These are phyloP conservation scores for Drosophila antonietae DNA, from an alignment of 2,888 invertebrate species.

Conservation along the genomic window DNA sequence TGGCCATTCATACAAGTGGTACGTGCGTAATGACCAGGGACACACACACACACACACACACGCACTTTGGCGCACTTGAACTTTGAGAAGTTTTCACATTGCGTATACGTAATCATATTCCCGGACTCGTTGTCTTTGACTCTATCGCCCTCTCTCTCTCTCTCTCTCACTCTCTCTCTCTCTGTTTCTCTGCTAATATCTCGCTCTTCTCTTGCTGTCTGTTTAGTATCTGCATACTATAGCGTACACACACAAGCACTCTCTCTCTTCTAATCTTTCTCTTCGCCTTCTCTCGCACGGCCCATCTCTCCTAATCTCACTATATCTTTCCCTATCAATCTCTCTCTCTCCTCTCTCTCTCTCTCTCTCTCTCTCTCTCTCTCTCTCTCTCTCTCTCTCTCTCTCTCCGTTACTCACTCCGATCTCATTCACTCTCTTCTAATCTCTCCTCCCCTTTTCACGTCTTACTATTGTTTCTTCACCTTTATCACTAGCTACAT, in stretches of 20 bases:
- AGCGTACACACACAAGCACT: not conserved
- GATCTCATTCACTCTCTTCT: not conserved
- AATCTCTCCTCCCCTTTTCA: no score
- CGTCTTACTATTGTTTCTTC: not conserved
- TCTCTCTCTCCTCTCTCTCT: no score
- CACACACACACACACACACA: conserved; percentile 29
- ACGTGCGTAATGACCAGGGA: conserved; percentile 77
- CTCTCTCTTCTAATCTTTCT: not conserved
- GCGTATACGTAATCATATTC: conserved; percentile 75
- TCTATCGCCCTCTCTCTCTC: not conserved
- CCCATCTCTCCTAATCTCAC: no score
- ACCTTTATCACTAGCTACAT: no score
- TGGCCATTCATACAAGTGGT: conserved; percentile 74
- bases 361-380: not conserved
- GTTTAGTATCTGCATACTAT: conserved; percentile 26
- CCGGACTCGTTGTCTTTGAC: conserved; percentile 8
- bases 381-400: not conserved
- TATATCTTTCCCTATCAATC: no score
- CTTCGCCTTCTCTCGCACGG: not conserved
- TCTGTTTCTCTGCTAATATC: not conserved
- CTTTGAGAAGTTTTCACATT: conserved; percentile 71
- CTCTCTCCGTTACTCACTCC: no score
- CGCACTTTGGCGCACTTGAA: conserved; percentile 59
- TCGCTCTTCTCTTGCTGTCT: not conserved
- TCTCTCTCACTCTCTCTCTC: not conserved